Evolutionary conservation across 1,140 invertebrate genomes (phyloP), one percentile per base, ranked within the genome.

Genomic region (Drosophila kikkawai): DNA sequence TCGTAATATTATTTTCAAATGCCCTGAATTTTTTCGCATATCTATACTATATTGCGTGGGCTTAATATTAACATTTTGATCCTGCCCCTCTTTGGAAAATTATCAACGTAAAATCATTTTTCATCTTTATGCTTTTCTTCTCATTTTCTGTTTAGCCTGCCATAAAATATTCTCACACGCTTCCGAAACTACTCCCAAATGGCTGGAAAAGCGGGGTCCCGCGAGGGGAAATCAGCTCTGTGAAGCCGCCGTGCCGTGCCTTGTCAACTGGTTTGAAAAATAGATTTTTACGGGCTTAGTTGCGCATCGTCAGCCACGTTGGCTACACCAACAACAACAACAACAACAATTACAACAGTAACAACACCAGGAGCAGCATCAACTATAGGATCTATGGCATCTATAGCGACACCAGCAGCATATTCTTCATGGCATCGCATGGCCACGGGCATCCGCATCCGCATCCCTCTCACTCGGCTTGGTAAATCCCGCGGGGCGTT

Each of bases 261-360:
- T 88, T 88, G 84, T 88, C 85, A 90, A 88, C 84, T 84, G 85
- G 84, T 81, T 88, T 88, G 85, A 88, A 90, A 88, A 88, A 88
- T 88, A 88, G 81, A 88, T 88, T 88, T 88, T 87, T 90, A 88
- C 84, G 85, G 84, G 83, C 83, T 87, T 87, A 87, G 83, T 88
- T 87, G 84, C 84, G 84, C 83, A 88, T 87, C 83, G 83, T 88
- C 83, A 88, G 84, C 71, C 85, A 88, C 84, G 84, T 76, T 78
- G 80, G 61, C 50, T 65, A 51, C 26, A 41, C 41, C 19, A 47
- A 26, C 32, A 50, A 19, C 29, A 51, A 19, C 13, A 51, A 22
- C 32, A 37, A 6, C 44, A 26, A 19, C 11, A 22, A 22, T 7
- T 15, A 9, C 29, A 22, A 9, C 29, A 11, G 19, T 29, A 19